phyloP scores from a whole-genome alignment of 1,140 invertebrate genomes.

The Mamestra configurata region DNA sequence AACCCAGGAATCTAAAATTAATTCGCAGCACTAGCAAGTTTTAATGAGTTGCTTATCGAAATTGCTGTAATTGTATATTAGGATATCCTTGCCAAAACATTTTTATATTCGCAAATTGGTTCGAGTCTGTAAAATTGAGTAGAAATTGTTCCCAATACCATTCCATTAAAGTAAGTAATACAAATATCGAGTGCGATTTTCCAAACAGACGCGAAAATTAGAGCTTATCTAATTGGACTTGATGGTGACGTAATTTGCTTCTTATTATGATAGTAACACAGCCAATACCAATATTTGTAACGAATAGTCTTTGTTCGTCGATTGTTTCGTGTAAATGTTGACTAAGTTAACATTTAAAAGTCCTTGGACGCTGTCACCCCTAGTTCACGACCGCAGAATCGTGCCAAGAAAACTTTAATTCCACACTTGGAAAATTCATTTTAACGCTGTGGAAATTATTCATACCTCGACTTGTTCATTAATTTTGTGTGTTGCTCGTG shows the following conservation, averaged over 20 bases:
- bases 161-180: no score
- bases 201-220: background rate
- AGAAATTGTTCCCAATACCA: no score
- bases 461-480: background rate
- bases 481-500: background rate
- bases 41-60: background rate
- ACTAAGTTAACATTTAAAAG: background rate
- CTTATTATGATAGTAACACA: background rate
- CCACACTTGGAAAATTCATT: background rate
- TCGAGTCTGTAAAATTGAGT: no score
- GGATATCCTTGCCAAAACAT: no score
- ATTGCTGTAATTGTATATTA: no score
- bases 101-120: no score
- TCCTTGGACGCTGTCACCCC: background rate
- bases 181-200: background rate
- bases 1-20: background rate
- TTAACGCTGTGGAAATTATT: background rate
- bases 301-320: background rate
- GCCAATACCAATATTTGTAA: no score
- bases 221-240: constrained; percentile 10
- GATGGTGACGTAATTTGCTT: background rate
- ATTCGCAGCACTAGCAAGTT: no score
- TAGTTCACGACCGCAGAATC: constrained; percentile 3
- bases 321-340: background rate
- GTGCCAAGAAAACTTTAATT: background rate